Evolutionary conservation across 2,888 invertebrate genomes (phyloP), one percentile per base, ranked within the genome.

Genomic region (Frankliniella fusca): DNA sequence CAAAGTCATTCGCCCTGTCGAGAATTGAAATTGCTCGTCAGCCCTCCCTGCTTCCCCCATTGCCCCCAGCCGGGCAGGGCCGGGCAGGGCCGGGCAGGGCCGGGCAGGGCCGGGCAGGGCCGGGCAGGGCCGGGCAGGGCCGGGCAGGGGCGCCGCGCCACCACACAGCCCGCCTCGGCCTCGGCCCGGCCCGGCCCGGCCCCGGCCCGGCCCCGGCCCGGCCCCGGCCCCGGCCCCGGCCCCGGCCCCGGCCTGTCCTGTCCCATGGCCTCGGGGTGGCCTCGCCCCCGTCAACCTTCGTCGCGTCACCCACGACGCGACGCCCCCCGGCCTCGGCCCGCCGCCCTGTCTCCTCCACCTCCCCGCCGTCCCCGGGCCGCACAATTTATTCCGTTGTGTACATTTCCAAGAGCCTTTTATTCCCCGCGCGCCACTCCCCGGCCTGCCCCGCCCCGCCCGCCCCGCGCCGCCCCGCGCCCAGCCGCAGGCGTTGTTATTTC

Each of bases 341-440:
- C 54, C 70, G 70, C 23, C 70, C 70, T 10, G 23, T 27, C 38
- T 38, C 38, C 38, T 38, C 38, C 38, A 38, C 38, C 54, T 11
- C 54, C 15, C 20, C 15, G 54, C 15, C 18, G 18, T 15, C 54
- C 15, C 18, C 27, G 70, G 10, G 70, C 12, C 70, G 10, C 70
- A 76, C 70, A 76, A 76, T 76, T 76, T 76, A 76, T 76, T 76
- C 70, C 70, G 70, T 76, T 76, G 70, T 76, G 70, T 76, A 76
- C 70, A 76, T 76, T 76, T 76, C 27, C 70, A 76, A 76, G 70
- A 76, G 70, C 38, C 38, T 76, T 76, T 76, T 76, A 27, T 27
- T 23, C 70, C n/a, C n/a, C n/a, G n/a, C n/a, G n/a, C n/a, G n/a
- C n/a, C n/a, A n/a, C n/a, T n/a, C n/a, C n/a, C n/a, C n/a, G n/a